Evolutionary conservation across 2,113 vertebrate species (phyloP).

Genomic region (Cebus imitator): DNA sequence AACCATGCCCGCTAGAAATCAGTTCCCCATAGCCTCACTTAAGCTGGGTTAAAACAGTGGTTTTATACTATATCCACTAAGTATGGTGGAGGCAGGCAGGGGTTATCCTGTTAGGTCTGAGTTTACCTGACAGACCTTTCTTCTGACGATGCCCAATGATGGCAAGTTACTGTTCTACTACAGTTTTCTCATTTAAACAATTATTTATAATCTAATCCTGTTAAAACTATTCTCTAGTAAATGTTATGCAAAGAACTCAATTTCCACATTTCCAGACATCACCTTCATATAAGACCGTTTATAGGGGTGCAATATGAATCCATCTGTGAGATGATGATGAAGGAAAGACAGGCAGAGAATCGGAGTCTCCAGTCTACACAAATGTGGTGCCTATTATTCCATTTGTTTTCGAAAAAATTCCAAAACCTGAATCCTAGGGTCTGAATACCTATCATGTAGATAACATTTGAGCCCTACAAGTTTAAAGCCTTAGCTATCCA

Average conservation of each 20-base stretch:
- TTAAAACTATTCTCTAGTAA: not conserved
- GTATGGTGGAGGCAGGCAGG: not conserved
- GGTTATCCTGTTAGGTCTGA: not conserved
- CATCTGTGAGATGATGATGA: not conserved
- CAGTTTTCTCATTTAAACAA: slow-evolving; percentile 18
- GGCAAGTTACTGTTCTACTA: not conserved
- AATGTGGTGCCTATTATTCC: not conserved
- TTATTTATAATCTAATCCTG: slow-evolving; percentile 16
- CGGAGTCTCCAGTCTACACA: not conserved
- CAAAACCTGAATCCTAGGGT: not conserved
- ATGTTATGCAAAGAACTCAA: not conserved
- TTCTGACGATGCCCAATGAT: not conserved
- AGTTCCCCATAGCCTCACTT: not conserved
- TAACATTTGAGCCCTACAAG: not conserved
- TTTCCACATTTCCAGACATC: not conserved
- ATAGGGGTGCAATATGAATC: not conserved
- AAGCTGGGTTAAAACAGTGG: not conserved
- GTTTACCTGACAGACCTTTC: not conserved
- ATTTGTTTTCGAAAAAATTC: not conserved
- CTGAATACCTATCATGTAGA: not conserved
- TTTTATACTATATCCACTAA: not conserved
- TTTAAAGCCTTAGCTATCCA: not conserved
- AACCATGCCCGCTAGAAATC: not conserved
- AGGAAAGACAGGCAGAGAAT: not conserved
- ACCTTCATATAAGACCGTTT: not conserved